phyloP scores from a whole-genome alignment of 2,888 invertebrate genomes.

The Drosophila neutralis region DNA sequence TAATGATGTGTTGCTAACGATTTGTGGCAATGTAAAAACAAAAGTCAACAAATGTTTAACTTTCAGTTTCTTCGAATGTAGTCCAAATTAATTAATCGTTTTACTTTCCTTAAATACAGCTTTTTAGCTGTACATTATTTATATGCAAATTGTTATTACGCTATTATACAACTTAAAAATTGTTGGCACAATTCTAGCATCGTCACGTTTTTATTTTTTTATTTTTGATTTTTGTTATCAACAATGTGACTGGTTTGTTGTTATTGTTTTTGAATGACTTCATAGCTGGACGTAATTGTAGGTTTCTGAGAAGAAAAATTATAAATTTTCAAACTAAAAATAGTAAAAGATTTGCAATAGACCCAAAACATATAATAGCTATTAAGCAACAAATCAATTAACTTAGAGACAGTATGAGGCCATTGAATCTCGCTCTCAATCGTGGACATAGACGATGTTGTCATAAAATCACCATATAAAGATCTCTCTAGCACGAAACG shows the following conservation, averaged over 20 bases:
- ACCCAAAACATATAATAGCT: neutral
- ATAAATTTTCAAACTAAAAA: constrained; percentile 38
- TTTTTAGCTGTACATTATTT: constrained; percentile 13
- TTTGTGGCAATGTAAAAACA: constrained; percentile 25
- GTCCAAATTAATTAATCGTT: constrained; percentile 14
- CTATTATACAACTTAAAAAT: constrained; percentile 23
- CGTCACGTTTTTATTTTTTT: constrained; percentile 15
- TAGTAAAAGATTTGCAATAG: constrained; percentile 19
- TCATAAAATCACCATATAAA: constrained; percentile 53
- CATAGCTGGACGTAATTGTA: constrained; percentile 54
- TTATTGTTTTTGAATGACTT: constrained; percentile 53
- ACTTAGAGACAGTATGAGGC: constrained; percentile 34
- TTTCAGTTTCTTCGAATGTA: constrained; percentile 59
- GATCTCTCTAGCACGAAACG: constrained; percentile 9
- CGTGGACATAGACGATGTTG: constrained; percentile 49
- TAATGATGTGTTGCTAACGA: constrained; percentile 41
- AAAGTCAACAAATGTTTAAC: constrained; percentile 44
- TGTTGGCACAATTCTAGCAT: constrained; percentile 2
- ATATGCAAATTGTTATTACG: constrained; percentile 17
- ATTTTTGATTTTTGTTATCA: constrained; percentile 22
- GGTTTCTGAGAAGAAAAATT: constrained; percentile 24
- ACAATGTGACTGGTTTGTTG: constrained; percentile 34
- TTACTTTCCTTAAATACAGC: constrained; percentile 15
- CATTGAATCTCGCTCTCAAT: constrained; percentile 23
- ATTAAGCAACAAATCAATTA: constrained; percentile 23